Conservation (phyloP, 2,113 vertebrate genomes). For the Indicator maculatus region DNA sequence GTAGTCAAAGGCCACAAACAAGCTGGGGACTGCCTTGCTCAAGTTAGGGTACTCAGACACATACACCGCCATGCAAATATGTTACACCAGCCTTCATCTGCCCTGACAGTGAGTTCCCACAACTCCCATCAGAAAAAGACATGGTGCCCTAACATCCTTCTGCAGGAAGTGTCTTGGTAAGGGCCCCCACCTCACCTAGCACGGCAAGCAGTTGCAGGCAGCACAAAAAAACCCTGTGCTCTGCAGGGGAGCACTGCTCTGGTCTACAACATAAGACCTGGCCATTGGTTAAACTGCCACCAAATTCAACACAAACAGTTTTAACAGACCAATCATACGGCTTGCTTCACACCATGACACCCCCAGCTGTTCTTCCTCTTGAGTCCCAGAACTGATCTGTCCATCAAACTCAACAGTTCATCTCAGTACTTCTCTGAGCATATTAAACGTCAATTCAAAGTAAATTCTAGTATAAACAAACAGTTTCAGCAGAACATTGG, state of each 20-base stretch:
- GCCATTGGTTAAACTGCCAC: not conserved
- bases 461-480: conserved; percentile 37
- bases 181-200: accelerated
- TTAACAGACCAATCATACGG: not conserved
- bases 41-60: not conserved
- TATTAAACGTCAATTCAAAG: conserved; percentile 21
- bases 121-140: not conserved
- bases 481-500: not conserved
- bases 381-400: not conserved
- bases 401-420: not conserved
- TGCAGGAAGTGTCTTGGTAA: not conserved
- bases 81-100: not conserved
- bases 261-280: not conserved
- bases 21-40: not conserved
- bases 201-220: not conserved
- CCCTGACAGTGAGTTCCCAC: not conserved
- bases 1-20: not conserved
- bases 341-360: not conserved
- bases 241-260: not conserved
- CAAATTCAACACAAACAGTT: not conserved
- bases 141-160: not conserved
- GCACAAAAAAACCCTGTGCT: not conserved
- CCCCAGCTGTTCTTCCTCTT: not conserved
- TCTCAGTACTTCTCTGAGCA: not conserved
- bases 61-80: not conserved